Percentiles rank a stretch among this genome's conserved stretches.
These are phyloP conservation scores for Tinamus major DNA, from an alignment of 2,797 vertebrate species.

Conservation along the genomic window DNA sequence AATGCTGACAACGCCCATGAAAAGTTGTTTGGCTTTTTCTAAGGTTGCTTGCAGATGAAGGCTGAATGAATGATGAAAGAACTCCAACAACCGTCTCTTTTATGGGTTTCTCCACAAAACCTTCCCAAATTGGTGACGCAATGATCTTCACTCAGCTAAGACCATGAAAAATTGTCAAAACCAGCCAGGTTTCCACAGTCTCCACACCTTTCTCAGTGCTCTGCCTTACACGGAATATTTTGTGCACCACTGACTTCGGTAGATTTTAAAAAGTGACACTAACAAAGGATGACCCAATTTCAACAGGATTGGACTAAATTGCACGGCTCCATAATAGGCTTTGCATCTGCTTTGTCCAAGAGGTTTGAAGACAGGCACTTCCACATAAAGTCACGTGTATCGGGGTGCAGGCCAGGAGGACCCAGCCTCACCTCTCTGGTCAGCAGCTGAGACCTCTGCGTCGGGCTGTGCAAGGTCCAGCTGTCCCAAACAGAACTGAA, in stretches of 20 bases:
- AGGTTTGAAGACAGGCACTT: background rate
- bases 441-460: background rate
- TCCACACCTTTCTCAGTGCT: background rate
- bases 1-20: background rate
- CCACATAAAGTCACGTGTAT: fast-evolving
- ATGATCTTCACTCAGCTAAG: background rate
- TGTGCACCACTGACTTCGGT: background rate
- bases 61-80: background rate
- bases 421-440: background rate
- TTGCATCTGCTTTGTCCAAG: constrained; percentile 31
- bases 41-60: background rate
- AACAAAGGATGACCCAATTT: constrained; percentile 67
- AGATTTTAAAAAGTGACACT: constrained; percentile 7
- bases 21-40: background rate
- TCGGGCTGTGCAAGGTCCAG: background rate
- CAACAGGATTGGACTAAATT: background rate
- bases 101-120: background rate
- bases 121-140: background rate
- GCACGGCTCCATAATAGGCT: constrained; percentile 2
- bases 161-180: fast-evolving
- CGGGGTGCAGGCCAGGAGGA: background rate
- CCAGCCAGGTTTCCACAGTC: background rate
- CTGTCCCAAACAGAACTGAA: background rate
- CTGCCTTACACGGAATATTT: background rate
- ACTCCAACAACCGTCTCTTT: background rate